These are phyloP conservation scores for Sinella curviseta DNA, from an alignment of 1,140 invertebrate genomes.

Conservation along the genomic window DNA sequence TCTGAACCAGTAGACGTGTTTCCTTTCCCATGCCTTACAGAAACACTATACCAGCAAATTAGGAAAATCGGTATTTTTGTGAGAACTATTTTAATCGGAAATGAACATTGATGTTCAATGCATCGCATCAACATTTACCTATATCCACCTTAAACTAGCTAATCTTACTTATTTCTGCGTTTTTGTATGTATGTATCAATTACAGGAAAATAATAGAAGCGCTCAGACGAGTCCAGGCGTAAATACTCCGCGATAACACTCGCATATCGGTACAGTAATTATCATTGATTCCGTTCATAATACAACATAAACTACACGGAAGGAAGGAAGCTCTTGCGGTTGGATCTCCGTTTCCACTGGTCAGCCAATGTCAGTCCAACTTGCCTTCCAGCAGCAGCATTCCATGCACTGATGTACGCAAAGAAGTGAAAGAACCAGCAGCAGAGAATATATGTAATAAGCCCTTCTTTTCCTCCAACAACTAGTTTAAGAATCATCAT, in stretches of 20 bases:
- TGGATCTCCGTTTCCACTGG: constrained; percentile 8
- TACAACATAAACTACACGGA: neutral
- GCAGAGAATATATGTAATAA: neutral
- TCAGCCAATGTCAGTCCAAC: neutral
- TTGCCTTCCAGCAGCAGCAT: neutral
- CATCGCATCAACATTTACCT: neutral
- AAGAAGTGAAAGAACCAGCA: neutral
- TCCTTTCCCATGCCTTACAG: neutral
- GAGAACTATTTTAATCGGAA: neutral
- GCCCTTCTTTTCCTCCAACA: neutral
- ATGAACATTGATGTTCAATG: neutral
- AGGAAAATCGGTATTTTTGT: neutral
- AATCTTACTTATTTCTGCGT: too few relatives aligned
- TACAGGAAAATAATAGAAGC: neutral
- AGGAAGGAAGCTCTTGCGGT: constrained; percentile 12
- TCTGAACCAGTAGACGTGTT: too few relatives aligned
- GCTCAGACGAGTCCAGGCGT: neutral
- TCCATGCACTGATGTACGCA: neutral
- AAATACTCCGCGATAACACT: neutral
- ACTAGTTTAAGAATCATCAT: neutral
- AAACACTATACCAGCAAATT: too few relatives aligned
- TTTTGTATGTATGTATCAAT: constrained; percentile 4
- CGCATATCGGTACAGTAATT: neutral
- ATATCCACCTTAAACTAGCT: too few relatives aligned
- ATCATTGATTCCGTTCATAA: neutral